Percentiles rank a stretch among this genome's conserved stretches.
phyloP scores from a whole-genome alignment of 2,113 vertebrate species.

The Pseudopipra pipra region DNA sequence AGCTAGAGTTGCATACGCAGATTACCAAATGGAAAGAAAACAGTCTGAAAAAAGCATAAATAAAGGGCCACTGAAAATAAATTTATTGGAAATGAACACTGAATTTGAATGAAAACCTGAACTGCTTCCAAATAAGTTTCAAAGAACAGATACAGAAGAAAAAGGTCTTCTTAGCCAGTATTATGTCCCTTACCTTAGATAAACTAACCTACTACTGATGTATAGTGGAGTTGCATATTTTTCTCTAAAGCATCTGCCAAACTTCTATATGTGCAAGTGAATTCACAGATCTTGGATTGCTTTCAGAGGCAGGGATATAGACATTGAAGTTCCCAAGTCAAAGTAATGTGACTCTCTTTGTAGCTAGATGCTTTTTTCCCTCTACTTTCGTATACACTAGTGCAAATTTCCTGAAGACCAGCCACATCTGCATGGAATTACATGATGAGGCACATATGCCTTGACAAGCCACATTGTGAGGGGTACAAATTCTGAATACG shows the following conservation, averaged over 20 bases:
- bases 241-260: conserved; percentile 12
- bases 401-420: neutral
- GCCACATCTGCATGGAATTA: neutral
- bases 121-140: conserved; percentile 20
- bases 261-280: neutral
- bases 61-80: conserved; percentile 10
- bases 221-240: neutral
- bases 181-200: conserved; percentile 19
- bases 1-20: neutral
- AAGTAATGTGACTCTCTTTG: neutral
- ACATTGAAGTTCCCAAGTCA: neutral
- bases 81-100: conserved; percentile 19
- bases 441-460: neutral
- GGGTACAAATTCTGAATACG: neutral
- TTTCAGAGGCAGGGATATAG: neutral
- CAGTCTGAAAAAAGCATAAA: conserved; percentile 5
- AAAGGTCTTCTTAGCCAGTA: neutral
- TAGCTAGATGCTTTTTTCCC: neutral
- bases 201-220: neutral
- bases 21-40: conserved; percentile 50
- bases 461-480: neutral
- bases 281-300: neutral
- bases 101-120: neutral
- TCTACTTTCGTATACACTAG: neutral
- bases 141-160: conserved; percentile 4